Base-by-base conservation (phyloP, 1,140 invertebrate genomes). In the Drosophila arawakana region DNA sequence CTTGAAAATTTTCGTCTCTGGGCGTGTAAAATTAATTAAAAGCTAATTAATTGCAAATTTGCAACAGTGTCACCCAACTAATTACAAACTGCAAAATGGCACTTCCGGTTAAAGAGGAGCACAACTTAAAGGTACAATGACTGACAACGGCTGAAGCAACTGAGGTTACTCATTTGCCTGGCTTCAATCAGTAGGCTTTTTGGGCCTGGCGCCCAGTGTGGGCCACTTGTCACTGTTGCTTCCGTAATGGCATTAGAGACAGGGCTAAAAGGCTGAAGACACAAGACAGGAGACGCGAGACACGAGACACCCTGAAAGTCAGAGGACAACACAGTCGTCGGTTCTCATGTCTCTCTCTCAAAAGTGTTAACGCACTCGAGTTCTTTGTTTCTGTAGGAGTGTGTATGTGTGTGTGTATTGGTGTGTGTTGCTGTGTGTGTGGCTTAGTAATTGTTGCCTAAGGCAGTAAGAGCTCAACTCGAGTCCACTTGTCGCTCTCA, bases 171-270 rank as follows among this genome's bases (percentile, higher is more conserved):
- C 25, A 30, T 49, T 30, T 59, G 49, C 61, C 37, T 37, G 47
- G 66, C 81, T 69, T 84, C 80, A 80, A 83, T 84, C 81, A 83
- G 46, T 41, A 76, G 80, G 78, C 80, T 63, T 75, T 58, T 74
- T 62, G 59, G 39, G 55, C 52, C 73, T 61, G 47, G 25, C 55
- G 60, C 75, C 73, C 81, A 67, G 59, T 65, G 60, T 49, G 49
- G 73, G 80, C 84, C 83, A 88, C 83, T 88, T 88, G 83, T 88
- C 83, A 89, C 83, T 88, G 84, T 89, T 89, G 83, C 83, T 89
- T 88, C 83, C 83, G 84, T 88, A 88, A 88, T 89, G 76, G 83
- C 89, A 88, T 88, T 88, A 88, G 76, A 79, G 73, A 59, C 50
- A 55, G 73, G 49, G 52, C 34, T 30, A 30, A 30, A 30, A 30